Conservation (phyloP, 2,797 vertebrate species). For the Leuciscus waleckii region DNA sequence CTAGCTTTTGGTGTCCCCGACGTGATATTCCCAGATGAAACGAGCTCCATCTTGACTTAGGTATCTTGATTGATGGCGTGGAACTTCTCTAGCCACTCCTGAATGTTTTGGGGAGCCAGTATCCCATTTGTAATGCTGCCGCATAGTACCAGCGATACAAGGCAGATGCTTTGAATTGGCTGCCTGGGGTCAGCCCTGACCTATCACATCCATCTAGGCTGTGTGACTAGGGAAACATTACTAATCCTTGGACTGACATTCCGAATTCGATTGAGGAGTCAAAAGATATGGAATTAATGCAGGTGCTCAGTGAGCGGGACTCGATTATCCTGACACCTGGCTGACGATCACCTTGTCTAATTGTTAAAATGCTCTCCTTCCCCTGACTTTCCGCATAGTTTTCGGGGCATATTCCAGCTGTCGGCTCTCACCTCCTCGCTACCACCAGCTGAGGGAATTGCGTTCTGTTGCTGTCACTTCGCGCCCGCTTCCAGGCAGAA, state of each 20-base stretch:
- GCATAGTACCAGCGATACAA: neutral
- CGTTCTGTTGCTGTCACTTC: conserved; percentile 45
- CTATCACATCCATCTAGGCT: conserved; percentile 50
- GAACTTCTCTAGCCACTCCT: conserved; percentile 31
- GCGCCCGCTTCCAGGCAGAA: conserved; percentile 37
- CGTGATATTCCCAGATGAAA: conserved; percentile 1
- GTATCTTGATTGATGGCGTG: conserved; percentile 33
- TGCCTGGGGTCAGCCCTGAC: conserved; percentile 48
- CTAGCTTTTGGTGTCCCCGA: neutral
- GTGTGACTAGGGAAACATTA: conserved; percentile 44
- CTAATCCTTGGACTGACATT: conserved; percentile 51
- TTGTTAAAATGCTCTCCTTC: conserved; percentile 47
- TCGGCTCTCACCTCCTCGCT: conserved; percentile 36
- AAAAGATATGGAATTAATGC: conserved; percentile 41
- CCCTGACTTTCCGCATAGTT: conserved; percentile 18
- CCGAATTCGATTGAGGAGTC: conserved; percentile 24
- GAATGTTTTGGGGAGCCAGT: conserved; percentile 15
- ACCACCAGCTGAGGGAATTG: conserved; percentile 45
- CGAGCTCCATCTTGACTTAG: neutral
- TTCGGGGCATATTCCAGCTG: conserved; percentile 47
- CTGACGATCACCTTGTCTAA: conserved; percentile 41
- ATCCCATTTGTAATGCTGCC: conserved; percentile 46
- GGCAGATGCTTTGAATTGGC: conserved; percentile 39
- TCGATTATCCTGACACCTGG: conserved; percentile 44
- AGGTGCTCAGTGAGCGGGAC: conserved; percentile 20